Base-by-base conservation (phyloP, 2,888 invertebrate genomes). In the Miltochrista miniata region DNA sequence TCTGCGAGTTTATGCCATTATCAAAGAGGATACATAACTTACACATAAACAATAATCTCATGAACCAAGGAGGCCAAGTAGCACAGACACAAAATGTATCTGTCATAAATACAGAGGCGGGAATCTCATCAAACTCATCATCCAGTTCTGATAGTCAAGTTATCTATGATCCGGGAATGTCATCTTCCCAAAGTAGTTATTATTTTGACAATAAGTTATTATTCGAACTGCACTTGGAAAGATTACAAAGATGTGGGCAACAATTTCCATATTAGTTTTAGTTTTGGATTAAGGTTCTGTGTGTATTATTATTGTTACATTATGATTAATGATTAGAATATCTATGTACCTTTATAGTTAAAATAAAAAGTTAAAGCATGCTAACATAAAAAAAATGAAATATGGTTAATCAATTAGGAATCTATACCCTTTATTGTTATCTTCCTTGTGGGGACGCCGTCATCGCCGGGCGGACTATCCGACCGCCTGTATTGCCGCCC, bases 11-110 rank as follows among this genome's bases (percentile, higher is more conserved):
- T 72, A 95, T 96, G 93, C 97, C 98, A 47, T 86, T 98, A 46
- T 97, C 97, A 11, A 98, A 98, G 83, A 93, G 97, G 74, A 97
- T 98, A 70, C 97, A 97, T 81, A 97, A 97, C 89, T 93, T 98
- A 45, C 97, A 97, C 75, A 94, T 97, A 68, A 96, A 95, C 77
- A 93, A 93, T 78, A 93, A 82, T 60, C 74, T 90, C 33, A 68
- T 74, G n/a, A 81, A 67, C 61, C 62, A 77, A 42, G 67, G 65
- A 62, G 53, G 65, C 57, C 61, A n/a, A n/a, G n/a, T n/a, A n/a
- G n/a, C 74, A 49, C 83, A 81, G 62, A 67, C 73, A 35, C 78
- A 79, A 71, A 82, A 83, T 59, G 60, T 79, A 72, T 85, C 74
- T 78, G 82, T 81, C 49, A 65, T 85, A 54, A 68, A 60, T 47